Evolutionary conservation across 2,888 invertebrate species (phyloP), one percentile per base, ranked within the genome.

Genomic region (Mermis nigrescens): DNA sequence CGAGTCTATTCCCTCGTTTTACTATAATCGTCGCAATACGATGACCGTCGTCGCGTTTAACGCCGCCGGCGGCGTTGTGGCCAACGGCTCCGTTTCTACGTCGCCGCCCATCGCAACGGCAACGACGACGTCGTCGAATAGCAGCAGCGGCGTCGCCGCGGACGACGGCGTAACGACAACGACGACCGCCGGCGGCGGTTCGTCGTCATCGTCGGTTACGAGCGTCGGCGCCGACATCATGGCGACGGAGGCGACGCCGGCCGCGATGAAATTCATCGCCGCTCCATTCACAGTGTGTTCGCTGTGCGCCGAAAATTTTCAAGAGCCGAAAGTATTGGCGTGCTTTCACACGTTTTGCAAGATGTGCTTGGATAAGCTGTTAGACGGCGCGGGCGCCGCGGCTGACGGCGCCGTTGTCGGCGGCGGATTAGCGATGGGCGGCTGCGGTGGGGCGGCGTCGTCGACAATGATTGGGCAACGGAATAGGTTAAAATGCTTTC

Each of bases 301-400:
- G 60, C 79, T 83, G 73, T 85, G 85, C 79, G 81, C 82, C 75
- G 85, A 86, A 72, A 81, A 82, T 56, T 83, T 81, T 72, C 79
- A 80, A 68, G 81, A 82, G 69, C 82, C 83, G 27, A 83, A 83
- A 77, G 82, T 84, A 67, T 78, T 85, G 68, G 80, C 83, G 72
- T 86, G 85, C 62, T 78, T 82, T 82, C 87, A 87, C 77, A 83
- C 84, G 22, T 84, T 86, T 75, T 88, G 88, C 78, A 82, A 83
- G 72, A 78, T 79, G 67, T 88, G 87, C 76, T 78, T 86, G 70
- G 86, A 86, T 73, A 81, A 83, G 58, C 66, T 67, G n/a, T n/a
- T n/a, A n/a, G n/a, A n/a, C n/a, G n/a, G n/a, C n/a, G n/a, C n/a
- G n/a, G n/a, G n/a, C n/a, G n/a, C n/a, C n/a, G n/a, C n/a, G n/a